These are phyloP conservation scores for Drosophila ficusphila DNA, from an alignment of 1,140 invertebrate species.

Conservation along the genomic window DNA sequence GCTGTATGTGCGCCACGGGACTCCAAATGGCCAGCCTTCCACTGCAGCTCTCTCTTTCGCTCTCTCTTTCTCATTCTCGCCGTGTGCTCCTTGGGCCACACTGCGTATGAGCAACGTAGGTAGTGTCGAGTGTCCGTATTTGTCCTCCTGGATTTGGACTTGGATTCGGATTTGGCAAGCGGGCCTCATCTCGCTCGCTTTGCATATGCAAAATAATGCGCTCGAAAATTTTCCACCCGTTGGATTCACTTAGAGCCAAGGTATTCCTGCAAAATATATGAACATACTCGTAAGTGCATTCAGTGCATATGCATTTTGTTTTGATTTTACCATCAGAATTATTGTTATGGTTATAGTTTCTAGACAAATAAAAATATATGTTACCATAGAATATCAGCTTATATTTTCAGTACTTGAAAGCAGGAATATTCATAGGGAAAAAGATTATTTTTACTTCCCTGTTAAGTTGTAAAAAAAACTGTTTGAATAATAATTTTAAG, in stretches of 20 bases:
- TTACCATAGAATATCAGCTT: too few relatives aligned
- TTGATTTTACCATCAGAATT: constrained; percentile 39
- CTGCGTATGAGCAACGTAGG: constrained; percentile 69
- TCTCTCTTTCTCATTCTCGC: too few relatives aligned
- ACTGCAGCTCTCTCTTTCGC: constrained; percentile 15
- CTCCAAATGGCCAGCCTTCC: constrained; percentile 25
- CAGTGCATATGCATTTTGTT: constrained; percentile 31
- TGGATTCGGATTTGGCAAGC: too few relatives aligned
- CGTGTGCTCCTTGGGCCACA: constrained; percentile 42
- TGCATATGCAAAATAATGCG: constrained; percentile 72
- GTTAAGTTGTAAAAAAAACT: too few relatives aligned
- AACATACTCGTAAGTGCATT: constrained; percentile 33
- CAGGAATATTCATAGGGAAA: too few relatives aligned
- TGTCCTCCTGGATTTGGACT: constrained; percentile 27
- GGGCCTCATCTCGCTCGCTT: constrained; percentile 12
- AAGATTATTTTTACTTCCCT: too few relatives aligned
- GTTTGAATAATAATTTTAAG: not conserved
- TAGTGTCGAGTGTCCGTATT: constrained; percentile 1
- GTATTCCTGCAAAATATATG: constrained; percentile 16
- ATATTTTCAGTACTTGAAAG: too few relatives aligned
- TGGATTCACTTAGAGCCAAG: constrained; percentile 68
- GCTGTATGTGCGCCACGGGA: constrained; percentile 71
- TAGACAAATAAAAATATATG: too few relatives aligned
- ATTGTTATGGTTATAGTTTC: too few relatives aligned
- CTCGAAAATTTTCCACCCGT: constrained; percentile 55